Conservation (phyloP, 2,113 vertebrate genomes). For the Melanerpes formicivorus region DNA sequence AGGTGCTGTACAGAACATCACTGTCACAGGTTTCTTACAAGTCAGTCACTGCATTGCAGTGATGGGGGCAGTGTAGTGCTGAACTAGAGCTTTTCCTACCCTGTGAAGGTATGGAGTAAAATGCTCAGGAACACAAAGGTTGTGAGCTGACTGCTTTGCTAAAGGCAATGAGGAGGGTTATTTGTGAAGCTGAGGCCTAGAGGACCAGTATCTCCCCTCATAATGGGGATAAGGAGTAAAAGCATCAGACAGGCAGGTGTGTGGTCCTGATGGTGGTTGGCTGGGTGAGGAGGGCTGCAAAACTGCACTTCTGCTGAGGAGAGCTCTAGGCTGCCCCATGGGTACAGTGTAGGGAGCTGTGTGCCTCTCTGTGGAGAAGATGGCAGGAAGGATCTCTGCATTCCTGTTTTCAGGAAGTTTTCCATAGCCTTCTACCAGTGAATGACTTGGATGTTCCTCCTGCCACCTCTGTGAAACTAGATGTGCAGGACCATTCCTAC, state of each 20-base stretch:
- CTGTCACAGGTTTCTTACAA: constrained; percentile 17
- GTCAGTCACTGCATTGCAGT: constrained; percentile 14
- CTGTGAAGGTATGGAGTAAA: background rate
- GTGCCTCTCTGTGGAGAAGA: background rate
- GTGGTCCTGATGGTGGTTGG: background rate
- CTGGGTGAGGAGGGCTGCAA: background rate
- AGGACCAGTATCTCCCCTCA: background rate
- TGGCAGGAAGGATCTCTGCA: background rate
- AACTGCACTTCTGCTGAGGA: background rate
- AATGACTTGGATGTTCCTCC: background rate
- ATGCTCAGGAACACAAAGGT: background rate
- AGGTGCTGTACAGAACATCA: background rate
- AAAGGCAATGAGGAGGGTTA: background rate
- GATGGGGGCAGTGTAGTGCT: background rate
- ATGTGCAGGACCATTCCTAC: constrained; percentile 21
- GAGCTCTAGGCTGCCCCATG: accelerated
- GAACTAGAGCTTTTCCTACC: background rate
- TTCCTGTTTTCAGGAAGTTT: background rate
- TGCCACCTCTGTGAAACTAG: constrained; percentile 58
- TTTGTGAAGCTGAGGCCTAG: background rate
- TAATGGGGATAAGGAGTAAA: background rate
- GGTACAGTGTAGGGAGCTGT: background rate
- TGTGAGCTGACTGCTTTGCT: background rate
- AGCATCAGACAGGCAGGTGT: background rate
- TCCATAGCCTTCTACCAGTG: background rate